Base-by-base conservation (phyloP, 2,113 vertebrate species). In the Oncorhynchus nerka region DNA sequence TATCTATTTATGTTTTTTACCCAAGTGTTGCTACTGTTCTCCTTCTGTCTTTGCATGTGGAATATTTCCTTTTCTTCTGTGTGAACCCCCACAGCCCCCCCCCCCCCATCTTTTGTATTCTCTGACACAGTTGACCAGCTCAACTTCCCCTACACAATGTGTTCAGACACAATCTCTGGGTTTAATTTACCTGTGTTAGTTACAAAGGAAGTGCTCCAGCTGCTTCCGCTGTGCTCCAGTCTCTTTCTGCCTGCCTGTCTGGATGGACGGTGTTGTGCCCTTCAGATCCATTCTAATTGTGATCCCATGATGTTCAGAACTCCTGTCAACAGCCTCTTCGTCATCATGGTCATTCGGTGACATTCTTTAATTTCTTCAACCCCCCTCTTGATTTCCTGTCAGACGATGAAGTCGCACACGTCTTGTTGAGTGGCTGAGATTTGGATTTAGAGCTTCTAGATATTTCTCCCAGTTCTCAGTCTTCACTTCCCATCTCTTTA, bases 11-110 rank as follows among this genome's bases (percentile, higher is more conserved):
- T 39, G 1, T 11, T 45, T 45, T 45, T 24, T 1, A 64, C 62
- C 22, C 0, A 45, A 0, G 2, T n/a, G 7, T 6, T 22, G 5
- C 3, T 11, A n/a, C 22, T n/a, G 20, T 22, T 26, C 7, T 22
- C 62, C 19, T 20, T 12, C 61, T 84, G 74, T 81, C 74, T 83
- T 75, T 84, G 71, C 86, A 86, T 88, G 82, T 91, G 88, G 88
- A 92, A 91, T 91, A 90, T 64, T 8, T 57, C 89, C 86, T 89
- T 75, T 85, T 83, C 86, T 81, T 76, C 82, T 81, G 86, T 84
- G 83, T 85, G 87, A 90, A 83, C 81, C 39, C 39, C 39, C 39
- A 45, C 70, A 26, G 55, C 32, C 78, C 82, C 74, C 76, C 82
- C 32, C 78, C 82, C 73, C 76, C 82, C 75, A 87, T 85, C 84